A percentile compares a stretch with the other conserved stretches of the same genome.
These are phyloP conservation scores for Lathamus discolor DNA, from an alignment of 2,113 vertebrate genomes.

Conservation along the genomic window DNA sequence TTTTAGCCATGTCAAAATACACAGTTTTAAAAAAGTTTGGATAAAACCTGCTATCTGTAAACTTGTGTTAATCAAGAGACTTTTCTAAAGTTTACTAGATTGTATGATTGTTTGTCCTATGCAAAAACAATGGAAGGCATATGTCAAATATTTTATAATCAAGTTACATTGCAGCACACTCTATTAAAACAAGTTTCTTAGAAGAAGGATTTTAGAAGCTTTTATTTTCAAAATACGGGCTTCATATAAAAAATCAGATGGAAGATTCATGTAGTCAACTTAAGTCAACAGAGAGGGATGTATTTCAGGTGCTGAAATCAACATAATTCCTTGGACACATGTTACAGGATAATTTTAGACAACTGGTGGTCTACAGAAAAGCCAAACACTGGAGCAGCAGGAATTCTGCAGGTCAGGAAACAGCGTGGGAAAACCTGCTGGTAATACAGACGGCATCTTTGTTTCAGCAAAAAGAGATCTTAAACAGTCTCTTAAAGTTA, in stretches of 20 bases:
- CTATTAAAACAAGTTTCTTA: not conserved
- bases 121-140: not conserved
- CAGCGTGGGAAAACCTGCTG: constrained; percentile 22
- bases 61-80: not conserved
- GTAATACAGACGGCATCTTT: not conserved
- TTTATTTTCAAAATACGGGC: not conserved
- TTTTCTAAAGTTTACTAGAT: not conserved
- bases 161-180: not conserved
- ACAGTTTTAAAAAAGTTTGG: not conserved
- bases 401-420: constrained; percentile 35
- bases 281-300: not conserved
- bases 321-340: not conserved
- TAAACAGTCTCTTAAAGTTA: not conserved
- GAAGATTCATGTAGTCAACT: not conserved
- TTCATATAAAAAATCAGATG: not conserved
- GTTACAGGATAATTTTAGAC: constrained; percentile 1
- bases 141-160: not conserved
- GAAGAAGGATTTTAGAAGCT: not conserved
- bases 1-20: not conserved
- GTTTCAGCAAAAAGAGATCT: not conserved
- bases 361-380: constrained; percentile 23
- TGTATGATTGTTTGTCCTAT: not conserved
- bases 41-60: not conserved
- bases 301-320: constrained; percentile 6
- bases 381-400: not conserved